These are phyloP conservation scores for Ophioninae sp. DNA, from an alignment of 2,888 invertebrate genomes.

Conservation along the genomic window DNA sequence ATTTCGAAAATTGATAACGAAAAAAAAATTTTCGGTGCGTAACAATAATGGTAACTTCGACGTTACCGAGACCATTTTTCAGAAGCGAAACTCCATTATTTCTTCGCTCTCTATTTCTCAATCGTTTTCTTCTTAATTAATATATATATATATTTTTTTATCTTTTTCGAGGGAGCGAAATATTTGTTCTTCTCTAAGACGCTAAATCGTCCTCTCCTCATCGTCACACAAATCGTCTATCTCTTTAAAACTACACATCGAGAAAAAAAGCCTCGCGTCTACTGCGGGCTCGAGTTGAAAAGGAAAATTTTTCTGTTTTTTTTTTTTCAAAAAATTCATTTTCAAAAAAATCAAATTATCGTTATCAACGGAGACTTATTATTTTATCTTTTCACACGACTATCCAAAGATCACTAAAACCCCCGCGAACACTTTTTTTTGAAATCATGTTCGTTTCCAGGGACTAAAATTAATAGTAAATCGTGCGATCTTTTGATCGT, in stretches of 20 bases:
- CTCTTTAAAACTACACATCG: conserved; percentile 44
- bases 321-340: too few species aligned
- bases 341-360: conserved; percentile 22
- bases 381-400: not conserved
- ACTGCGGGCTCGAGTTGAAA: not conserved
- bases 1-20: too few species aligned
- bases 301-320: not conserved
- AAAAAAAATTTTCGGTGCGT: too few species aligned
- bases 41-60: too few species aligned
- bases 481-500: conserved; percentile 24
- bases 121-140: not conserved
- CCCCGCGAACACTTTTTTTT: conserved; percentile 7
- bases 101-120: conserved; percentile 6
- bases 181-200: conserved; percentile 7
- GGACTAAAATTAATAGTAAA: conserved; percentile 15
- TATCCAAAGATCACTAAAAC: not conserved
- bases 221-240: conserved; percentile 14
- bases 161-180: conserved; percentile 5
- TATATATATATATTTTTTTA: not conserved
- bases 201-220: not conserved
- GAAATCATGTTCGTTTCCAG: not conserved
- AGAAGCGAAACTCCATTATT: conserved; percentile 4
- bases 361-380: conserved; percentile 31
- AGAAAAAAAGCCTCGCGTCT: conserved; percentile 33
- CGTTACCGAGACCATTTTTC: not conserved